Conservation (phyloP, 2,113 vertebrate genomes). For the Ramphastos sulfuratus region DNA sequence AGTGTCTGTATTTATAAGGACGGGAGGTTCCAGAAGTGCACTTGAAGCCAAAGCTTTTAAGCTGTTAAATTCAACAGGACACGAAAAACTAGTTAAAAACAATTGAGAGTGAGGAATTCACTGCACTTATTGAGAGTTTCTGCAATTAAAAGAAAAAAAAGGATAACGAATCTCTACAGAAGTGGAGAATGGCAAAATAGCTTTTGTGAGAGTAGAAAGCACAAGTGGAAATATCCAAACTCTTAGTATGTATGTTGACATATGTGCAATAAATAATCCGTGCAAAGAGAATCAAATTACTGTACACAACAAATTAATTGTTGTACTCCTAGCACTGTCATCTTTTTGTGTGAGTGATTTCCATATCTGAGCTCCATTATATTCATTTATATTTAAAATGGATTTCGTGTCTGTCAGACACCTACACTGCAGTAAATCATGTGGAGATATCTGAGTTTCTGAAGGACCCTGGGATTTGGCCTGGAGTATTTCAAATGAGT, state of each 20-base stretch:
- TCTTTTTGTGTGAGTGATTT: background rate
- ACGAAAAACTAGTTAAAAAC: background rate
- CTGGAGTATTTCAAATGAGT: background rate
- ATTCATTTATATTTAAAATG: background rate
- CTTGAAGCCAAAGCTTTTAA: slow-evolving; percentile 21
- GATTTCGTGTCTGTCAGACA: background rate
- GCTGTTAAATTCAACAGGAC: background rate
- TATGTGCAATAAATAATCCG: background rate
- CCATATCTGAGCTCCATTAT: background rate
- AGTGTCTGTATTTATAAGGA: background rate
- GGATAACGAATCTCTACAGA: background rate
- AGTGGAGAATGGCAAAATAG: background rate
- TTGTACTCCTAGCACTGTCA: background rate
- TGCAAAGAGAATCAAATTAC: slow-evolving; percentile 16
- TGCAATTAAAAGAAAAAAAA: background rate
- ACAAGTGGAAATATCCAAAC: background rate
- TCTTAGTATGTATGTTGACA: background rate
- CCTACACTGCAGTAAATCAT: background rate
- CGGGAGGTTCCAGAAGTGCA: background rate
- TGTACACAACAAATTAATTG: background rate
- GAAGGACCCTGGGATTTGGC: background rate
- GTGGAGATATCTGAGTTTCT: background rate
- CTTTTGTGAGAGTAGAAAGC: background rate
- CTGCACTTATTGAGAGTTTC: background rate
- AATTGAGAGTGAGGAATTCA: background rate